Evolutionary conservation across 2,113 vertebrate species (phyloP), one percentile per base, ranked within the genome.

Genomic region (Psittacula cyanocephala): DNA sequence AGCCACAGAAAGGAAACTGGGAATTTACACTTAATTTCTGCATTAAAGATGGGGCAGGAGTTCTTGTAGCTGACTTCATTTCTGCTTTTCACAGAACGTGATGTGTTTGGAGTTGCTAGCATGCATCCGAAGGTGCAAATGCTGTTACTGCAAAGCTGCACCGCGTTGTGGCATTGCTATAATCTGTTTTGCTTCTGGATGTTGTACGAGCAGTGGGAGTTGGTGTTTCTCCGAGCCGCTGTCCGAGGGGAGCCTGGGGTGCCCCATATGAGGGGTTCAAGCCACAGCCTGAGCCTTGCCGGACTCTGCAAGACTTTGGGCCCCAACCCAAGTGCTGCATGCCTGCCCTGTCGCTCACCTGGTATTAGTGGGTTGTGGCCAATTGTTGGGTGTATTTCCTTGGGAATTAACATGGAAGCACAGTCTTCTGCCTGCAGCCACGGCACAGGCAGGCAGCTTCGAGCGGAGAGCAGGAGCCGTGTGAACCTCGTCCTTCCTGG

Each of bases 1-100:
- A 97, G 75, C 89, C 59, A 71, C 63, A 81, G 86, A 97, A 91
- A 86, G 92, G 92, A 94, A 97, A 85, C 53, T 63, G 77, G 79
- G 96, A 95, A 87, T 96, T 95, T 93, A 65, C 88, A 77, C 83
- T 95, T 95, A 76, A 93, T 96, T 96, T 96, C 68, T 81, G 72
- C 55, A n/a, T 95, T 83, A 75, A 74, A 90, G 91, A 86, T 47
- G 88, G 91, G 47, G n/a, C 78, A 79, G 52, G 70, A 88, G 74
- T 74, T 94, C 69, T 62, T 18, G 33, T 17, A 62, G 64, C 49
- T 72, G 79, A 43, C 65, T 80, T 85, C 6, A 37, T 70, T 93
- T 77, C 69, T 88, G 84, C 11, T 27, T 60, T 67, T 64, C 1
- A 2, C 37, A 46, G 72, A 4, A 6, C 0, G 0, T 4, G 10